These are phyloP conservation scores for Nephila pilipes DNA, from an alignment of 1,140 invertebrate genomes.

Conservation along the genomic window DNA sequence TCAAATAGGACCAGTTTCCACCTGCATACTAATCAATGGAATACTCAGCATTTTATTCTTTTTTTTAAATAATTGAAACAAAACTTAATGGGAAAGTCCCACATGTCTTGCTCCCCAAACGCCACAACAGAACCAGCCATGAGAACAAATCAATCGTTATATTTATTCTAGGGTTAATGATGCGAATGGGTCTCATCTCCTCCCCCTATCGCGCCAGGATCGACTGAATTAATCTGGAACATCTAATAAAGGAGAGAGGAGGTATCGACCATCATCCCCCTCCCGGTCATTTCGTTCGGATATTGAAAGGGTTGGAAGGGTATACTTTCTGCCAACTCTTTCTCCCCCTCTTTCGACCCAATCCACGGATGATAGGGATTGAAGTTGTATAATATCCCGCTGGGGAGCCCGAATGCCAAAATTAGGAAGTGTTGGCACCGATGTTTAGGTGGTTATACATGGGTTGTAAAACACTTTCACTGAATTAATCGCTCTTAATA, in stretches of 20 bases:
- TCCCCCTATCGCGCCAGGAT: neutral
- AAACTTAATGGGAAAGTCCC: no score
- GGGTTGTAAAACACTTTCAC: neutral
- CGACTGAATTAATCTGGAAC: slow-evolving; percentile 21
- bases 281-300: slow-evolving; percentile 1
- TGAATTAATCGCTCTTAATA: no score
- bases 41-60: no score
- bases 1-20: no score
- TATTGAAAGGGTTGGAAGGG: neutral
- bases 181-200: neutral
- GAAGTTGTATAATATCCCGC: neutral
- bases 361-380: neutral
- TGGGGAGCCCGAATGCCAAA: neutral
- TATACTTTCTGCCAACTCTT: no score
- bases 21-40: no score
- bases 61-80: no score
- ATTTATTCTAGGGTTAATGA: slow-evolving; percentile 20
- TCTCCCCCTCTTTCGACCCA: neutral
- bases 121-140: no score
- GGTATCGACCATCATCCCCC: neutral
- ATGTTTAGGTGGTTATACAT: neutral
- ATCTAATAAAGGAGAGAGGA: slow-evolving; percentile 16
- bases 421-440: neutral
- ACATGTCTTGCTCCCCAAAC: no score
- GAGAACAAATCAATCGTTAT: neutral